Evolutionary conservation across 92 coral and sea anemone genomes (phyloP).

Genomic region (Desmophyllum pertusum): DNA sequence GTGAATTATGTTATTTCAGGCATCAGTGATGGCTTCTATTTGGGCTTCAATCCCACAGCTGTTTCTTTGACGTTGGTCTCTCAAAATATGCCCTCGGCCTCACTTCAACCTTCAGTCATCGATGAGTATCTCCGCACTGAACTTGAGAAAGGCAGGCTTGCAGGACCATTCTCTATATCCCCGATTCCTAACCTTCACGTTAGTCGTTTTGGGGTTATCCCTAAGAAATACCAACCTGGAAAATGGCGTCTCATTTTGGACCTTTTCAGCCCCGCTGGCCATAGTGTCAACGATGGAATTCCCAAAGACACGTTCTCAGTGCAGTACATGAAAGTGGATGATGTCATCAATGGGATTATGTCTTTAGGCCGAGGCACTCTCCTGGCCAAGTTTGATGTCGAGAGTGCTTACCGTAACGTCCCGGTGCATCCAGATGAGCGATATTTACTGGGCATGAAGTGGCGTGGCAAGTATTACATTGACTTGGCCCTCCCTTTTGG

Average conservation of each 20-base stretch:
- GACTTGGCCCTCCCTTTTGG: too few relatives aligned
- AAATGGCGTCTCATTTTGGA: slow-evolving; percentile 55
- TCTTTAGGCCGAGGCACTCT: slow-evolving; percentile 18
- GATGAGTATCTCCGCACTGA: too few relatives aligned
- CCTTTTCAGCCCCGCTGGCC: slow-evolving; percentile 25
- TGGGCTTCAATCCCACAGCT: too few relatives aligned
- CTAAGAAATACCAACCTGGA: slow-evolving; percentile 34
- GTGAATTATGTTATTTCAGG: too few relatives aligned
- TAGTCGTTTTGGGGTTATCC: slow-evolving; percentile 50
- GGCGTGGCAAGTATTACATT: too few relatives aligned
- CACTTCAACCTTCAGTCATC: too few relatives aligned
- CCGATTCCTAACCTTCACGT: slow-evolving; percentile 39
- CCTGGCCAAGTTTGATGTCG: slow-evolving; percentile 37
- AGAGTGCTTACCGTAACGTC: too few relatives aligned
- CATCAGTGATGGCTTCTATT: too few relatives aligned
- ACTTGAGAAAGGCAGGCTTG: too few relatives aligned
- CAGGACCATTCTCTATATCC: too few relatives aligned
- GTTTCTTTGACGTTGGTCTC: too few relatives aligned
- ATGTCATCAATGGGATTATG: slow-evolving; percentile 19
- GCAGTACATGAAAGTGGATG: slow-evolving; percentile 26
- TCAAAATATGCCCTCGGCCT: too few relatives aligned
- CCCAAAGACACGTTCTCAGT: slow-evolving; percentile 9
- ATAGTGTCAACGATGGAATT: slow-evolving; percentile 29
- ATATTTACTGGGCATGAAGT: slow-evolving; percentile 39
- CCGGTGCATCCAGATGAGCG: slow-evolving; percentile 34